Conservation (phyloP, 2,888 invertebrate species). For the Callinectes sapidus region DNA sequence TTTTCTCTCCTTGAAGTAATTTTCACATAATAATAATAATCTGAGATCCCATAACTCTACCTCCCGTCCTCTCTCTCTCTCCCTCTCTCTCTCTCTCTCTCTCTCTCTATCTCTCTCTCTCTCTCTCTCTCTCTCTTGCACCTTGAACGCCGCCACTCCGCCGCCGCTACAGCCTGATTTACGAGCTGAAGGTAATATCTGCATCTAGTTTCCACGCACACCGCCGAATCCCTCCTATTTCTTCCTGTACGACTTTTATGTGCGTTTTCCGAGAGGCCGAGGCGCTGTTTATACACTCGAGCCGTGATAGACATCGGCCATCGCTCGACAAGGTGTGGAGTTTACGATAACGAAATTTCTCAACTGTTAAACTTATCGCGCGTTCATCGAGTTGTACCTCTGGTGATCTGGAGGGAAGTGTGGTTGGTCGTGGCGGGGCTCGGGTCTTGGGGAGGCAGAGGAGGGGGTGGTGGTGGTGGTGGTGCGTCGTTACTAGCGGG, state of each 20-base stretch:
- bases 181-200: not conserved
- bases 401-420: not conserved
- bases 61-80: not conserved
- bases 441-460: not conserved
- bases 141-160: not conserved
- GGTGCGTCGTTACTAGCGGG: not conserved
- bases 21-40: not conserved
- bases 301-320: not conserved
- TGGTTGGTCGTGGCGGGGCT: not conserved
- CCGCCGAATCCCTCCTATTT: not conserved
- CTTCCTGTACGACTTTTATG: not conserved
- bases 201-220: not conserved
- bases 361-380: slow-evolving; percentile 22
- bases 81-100: not conserved
- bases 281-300: not conserved
- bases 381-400: not conserved
- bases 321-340: not conserved
- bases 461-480: not conserved
- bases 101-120: not conserved
- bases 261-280: not conserved
- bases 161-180: not conserved
- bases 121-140: not conserved
- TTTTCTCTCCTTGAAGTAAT: not conserved
- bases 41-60: not conserved
- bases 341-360: slow-evolving; percentile 28